Base-by-base conservation (phyloP, 2,888 invertebrate genomes). In the Cenopis cana region DNA sequence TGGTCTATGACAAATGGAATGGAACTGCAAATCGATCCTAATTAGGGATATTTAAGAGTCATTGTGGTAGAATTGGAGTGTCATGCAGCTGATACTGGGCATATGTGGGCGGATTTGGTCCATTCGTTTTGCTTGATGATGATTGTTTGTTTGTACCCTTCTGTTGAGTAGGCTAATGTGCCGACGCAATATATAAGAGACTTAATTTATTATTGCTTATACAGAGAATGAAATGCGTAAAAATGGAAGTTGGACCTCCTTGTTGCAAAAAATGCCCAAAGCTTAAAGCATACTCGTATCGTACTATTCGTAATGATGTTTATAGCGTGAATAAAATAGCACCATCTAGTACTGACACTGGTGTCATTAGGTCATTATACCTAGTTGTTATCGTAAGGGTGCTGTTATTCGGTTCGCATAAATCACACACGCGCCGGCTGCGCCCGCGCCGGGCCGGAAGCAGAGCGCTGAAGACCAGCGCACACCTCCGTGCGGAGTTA, bases 41-140 rank as follows among this genome's bases (percentile, higher is more conserved):
- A 92, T 93, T 92, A 89, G 81, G 81, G 83, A 89, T 88, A 89
- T 89, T 91, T 89, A 88, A 85, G 86, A 91, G 89, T 91, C 89
- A 91, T 89, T 91, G 89, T 89, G 80, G 80, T 75, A 81, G 80
- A 81, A 82, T 79, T 82, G 80, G 77, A 81, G 78, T 78, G 87
- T 87, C 86, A 89, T 82, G 86, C 85, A 78, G 79, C 81, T 81
- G 82, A 78, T 80, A 80, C 76, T 76, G 76, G 69, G 75, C 71
- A 65, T 74, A 86, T 86, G 82, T 84, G 85, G 83, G 84, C 80
- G 76, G 72, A 71, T 74, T 76, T 73, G 70, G 61, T 60, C 52
- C 54, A 61, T 69, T 66, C 67, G 73, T 67, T 75, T 73, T 73
- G 72, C 75, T 71, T 76, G 72, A 69, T 59, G 64, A 54, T 66